phyloP scores from a whole-genome alignment of 2,113 vertebrate species.

The Menura novaehollandiae region DNA sequence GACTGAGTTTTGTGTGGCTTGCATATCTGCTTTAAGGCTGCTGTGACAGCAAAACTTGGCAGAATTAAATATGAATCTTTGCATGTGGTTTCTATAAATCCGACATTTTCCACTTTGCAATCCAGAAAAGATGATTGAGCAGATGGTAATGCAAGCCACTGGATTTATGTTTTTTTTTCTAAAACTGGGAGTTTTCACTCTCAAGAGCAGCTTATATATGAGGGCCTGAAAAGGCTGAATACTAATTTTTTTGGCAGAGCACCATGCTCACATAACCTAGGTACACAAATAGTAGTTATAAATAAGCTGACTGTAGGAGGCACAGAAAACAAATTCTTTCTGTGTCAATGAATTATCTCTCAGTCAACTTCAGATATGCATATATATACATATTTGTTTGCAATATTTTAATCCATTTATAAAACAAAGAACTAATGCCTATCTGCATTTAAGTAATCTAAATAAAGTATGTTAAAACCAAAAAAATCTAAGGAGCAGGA shows the following conservation, averaged over 20 bases:
- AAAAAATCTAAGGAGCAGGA: neutral
- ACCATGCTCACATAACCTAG: constrained; percentile 16
- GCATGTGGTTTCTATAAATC: constrained; percentile 67
- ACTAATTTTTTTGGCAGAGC: constrained; percentile 40
- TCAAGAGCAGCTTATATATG: neutral
- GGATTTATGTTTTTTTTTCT: constrained; percentile 59
- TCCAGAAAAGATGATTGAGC: constrained; percentile 67
- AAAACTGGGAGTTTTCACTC: constrained; percentile 37
- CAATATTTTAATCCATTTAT: neutral
- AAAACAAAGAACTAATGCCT: neutral
- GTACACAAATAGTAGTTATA: constrained; percentile 46
- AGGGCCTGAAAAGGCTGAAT: constrained; percentile 39
- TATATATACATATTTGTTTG: neutral
- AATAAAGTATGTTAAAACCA: neutral
- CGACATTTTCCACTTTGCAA: constrained; percentile 59
- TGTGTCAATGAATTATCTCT: constrained; percentile 13
- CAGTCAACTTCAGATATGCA: neutral
- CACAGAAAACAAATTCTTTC: constrained; percentile 13
- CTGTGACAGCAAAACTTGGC: constrained; percentile 66
- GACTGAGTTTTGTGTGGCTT: constrained; percentile 41
- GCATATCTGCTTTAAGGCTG: constrained; percentile 54
- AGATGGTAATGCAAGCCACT: constrained; percentile 63
- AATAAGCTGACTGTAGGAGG: constrained; percentile 34
- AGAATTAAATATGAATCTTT: constrained; percentile 65
- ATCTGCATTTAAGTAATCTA: neutral